Evolutionary conservation across 2,797 vertebrate genomes (phyloP).

Genomic region (Psittacula derbiana): DNA sequence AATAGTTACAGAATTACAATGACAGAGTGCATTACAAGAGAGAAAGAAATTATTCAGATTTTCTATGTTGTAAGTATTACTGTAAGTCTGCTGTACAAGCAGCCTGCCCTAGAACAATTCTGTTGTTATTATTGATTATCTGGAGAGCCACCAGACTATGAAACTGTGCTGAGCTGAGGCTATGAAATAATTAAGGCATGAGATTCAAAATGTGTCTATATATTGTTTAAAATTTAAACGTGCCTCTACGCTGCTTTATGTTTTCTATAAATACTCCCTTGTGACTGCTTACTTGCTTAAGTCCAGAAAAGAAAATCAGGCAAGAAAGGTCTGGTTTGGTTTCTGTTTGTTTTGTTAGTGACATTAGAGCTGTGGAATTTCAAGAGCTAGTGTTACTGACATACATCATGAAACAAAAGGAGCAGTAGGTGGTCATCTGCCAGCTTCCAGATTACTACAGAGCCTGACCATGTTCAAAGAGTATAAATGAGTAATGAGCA

Average conservation of each 20-base stretch:
- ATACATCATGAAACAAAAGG: neutral
- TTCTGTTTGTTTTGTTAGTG: neutral
- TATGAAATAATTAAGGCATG: neutral
- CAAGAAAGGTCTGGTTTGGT: neutral
- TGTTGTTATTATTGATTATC: neutral
- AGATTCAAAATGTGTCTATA: neutral
- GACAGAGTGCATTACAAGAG: neutral
- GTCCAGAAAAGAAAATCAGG: neutral
- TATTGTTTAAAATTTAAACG: neutral
- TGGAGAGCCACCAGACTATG: neutral
- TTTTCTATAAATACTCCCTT: neutral
- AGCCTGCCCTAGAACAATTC: neutral
- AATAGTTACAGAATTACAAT: neutral
- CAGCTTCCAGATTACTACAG: neutral
- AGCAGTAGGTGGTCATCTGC: neutral
- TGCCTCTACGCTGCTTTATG: neutral
- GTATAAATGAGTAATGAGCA: neutral
- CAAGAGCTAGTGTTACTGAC: neutral
- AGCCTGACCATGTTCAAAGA: neutral
- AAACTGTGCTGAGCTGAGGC: neutral
- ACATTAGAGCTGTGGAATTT: neutral
- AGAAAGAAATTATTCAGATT: neutral
- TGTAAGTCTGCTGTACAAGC: neutral
- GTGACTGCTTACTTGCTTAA: neutral
- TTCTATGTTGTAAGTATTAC: neutral